Evolutionary conservation across 1,140 invertebrate genomes (phyloP), one percentile per base, ranked within the genome.

Genomic region (Asobara japonica): DNA sequence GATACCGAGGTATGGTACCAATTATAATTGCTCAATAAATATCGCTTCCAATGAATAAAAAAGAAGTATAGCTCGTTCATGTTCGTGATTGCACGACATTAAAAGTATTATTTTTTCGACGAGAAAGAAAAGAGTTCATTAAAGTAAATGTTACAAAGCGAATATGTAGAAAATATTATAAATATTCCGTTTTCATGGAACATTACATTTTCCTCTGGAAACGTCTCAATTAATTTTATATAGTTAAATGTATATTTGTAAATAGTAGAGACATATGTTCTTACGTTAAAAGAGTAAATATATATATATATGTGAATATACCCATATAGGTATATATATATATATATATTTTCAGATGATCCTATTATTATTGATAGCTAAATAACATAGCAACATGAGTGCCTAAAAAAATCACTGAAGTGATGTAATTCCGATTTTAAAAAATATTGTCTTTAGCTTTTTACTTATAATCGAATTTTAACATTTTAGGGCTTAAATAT

Each of bases 11-110:
- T 31, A 18, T 16, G 18, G 13, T 56, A 56, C 20, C 1, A 31
- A 30, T 62, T 56, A 80, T 74, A 84, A 82, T 84, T 83, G 83
- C 83, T 85, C 83, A 85, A 85, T 84, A 48, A 74, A 82, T n/a
- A 31, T 79, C 80, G 83, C 83, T 83, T 85, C 83, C 83, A 85
- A 18, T 62, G 25, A 18, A 16, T 8, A 62, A 62, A 25, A 62
- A 11, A 29, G 0, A 31, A 62, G 13, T 30, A 25, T 56, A 20
- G 25, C 7, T 56, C 13, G 3, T 56, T 56, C 1, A 56, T 22
- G 25, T 20, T 22, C 11, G 20, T 56, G 13, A 8, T 22, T 76
- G 66, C 78, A 77, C 65, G 71, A 45, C 67, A 62, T 33, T 64
- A 69, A 65, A 75, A 80, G 77, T 80, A 80, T 81, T 76, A 76